Evolutionary conservation across 2,113 vertebrate genomes (phyloP).

Genomic region (Geococcyx californianus): DNA sequence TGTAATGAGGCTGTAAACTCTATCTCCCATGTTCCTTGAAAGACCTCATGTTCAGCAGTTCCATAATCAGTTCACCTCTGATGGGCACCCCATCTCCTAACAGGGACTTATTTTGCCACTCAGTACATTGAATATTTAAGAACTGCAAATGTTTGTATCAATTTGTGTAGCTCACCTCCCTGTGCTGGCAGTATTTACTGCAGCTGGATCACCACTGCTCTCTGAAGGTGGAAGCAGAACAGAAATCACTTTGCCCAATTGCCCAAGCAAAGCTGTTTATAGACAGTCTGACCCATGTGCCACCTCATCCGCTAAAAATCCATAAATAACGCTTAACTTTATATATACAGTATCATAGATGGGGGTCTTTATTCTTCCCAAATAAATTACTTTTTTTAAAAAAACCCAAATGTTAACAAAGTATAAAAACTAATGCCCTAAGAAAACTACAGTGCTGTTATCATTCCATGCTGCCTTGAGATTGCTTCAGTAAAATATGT

Average conservation of each 20-base stretch:
- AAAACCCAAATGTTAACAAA: conserved; percentile 19
- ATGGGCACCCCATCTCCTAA: neutral
- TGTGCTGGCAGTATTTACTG: neutral
- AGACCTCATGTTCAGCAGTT: neutral
- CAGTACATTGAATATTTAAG: neutral
- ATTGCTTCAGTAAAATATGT: conserved; percentile 54
- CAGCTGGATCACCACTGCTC: neutral
- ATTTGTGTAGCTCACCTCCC: neutral
- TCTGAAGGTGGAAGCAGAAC: neutral
- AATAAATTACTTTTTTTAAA: conserved; percentile 62
- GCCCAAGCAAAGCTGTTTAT: neutral
- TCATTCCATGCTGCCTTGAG: conserved; percentile 2
- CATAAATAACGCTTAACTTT: conserved; percentile 50
- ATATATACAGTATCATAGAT: conserved; percentile 5
- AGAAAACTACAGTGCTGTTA: conserved; percentile 11
- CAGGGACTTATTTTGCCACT: neutral
- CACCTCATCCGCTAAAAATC: neutral
- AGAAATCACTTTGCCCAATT: neutral
- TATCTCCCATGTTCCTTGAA: neutral
- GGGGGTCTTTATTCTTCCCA: conserved; percentile 60
- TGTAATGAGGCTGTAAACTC: neutral
- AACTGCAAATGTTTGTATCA: neutral
- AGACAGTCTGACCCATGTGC: neutral
- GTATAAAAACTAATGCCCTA: conserved; percentile 68
- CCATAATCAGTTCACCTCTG: neutral